Evolutionary conservation across 2,113 vertebrate species (phyloP).

Genomic region (Oreochromis aureus): DNA sequence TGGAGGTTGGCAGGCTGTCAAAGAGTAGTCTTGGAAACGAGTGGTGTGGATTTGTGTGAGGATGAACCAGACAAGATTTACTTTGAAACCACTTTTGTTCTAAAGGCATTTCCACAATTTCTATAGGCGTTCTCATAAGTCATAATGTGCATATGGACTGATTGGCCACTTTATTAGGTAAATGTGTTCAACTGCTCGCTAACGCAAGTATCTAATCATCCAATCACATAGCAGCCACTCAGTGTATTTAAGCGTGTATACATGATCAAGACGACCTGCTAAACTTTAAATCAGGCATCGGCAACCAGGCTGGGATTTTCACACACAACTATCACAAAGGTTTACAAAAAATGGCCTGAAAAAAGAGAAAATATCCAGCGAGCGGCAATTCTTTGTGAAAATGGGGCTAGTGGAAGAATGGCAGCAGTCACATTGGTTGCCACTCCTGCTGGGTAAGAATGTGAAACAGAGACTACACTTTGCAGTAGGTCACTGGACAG

Average conservation of each 20-base stretch:
- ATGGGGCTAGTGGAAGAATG: not conserved
- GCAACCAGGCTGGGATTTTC: not conserved
- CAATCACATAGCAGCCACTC: not conserved
- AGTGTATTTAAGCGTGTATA: not conserved
- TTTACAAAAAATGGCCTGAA: not conserved
- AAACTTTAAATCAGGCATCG: not conserved
- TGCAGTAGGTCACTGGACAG: not conserved
- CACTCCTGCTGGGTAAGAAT: not conserved
- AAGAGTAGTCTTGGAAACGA: not conserved
- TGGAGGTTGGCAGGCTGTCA: not conserved
- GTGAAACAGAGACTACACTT: not conserved
- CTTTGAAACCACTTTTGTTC: not conserved
- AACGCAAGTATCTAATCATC: not conserved
- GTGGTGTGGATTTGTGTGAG: not conserved
- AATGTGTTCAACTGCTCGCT: not conserved
- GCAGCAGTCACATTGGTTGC: not conserved
- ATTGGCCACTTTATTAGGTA: not conserved
- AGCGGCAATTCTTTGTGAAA: not conserved
- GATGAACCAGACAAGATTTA: not conserved
- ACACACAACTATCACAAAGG: rapidly evolving
- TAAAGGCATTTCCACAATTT: not conserved
- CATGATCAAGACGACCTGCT: not conserved
- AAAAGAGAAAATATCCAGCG: not conserved
- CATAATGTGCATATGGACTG: not conserved
- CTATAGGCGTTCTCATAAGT: not conserved